These are phyloP conservation scores for Azorinus chamasolen DNA, from an alignment of 2,888 invertebrate genomes.

Conservation along the genomic window DNA sequence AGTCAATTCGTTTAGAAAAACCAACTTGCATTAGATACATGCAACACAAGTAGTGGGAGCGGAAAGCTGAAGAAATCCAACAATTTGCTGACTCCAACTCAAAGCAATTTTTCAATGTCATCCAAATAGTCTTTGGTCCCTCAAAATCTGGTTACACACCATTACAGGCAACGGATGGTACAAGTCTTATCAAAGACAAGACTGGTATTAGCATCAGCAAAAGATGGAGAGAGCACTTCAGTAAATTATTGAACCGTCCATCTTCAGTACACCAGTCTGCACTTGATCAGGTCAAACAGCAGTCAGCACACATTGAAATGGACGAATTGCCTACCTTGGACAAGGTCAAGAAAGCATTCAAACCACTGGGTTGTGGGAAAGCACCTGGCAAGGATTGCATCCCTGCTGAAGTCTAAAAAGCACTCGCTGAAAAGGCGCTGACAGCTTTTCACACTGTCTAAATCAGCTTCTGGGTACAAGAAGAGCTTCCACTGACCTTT, in stretches of 20 bases:
- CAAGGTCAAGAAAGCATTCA: slow-evolving; percentile 14
- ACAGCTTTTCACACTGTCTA: too few relatives aligned
- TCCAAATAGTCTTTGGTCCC: slow-evolving; percentile 26
- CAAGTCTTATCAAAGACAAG: slow-evolving; percentile 17
- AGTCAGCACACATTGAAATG: background rate
- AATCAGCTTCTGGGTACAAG: too few relatives aligned
- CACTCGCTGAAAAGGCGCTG: background rate
- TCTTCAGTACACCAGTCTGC: slow-evolving; percentile 4
- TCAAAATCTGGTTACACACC: slow-evolving; percentile 9
- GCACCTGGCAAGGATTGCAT: slow-evolving; percentile 43
- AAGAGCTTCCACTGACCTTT: too few relatives aligned
- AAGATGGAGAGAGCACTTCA: slow-evolving; percentile 29
- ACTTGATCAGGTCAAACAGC: slow-evolving; percentile 1
- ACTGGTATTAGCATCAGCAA: background rate
- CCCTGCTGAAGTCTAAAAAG: slow-evolving; percentile 25
- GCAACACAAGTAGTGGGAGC: slow-evolving; percentile 28
- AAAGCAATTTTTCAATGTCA: background rate
- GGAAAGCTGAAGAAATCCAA: slow-evolving; percentile 32
- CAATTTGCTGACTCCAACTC: slow-evolving; percentile 19
- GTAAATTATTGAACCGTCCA: slow-evolving; percentile 27
- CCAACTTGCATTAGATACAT: slow-evolving; percentile 12
- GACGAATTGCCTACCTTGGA: background rate
- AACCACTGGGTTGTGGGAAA: slow-evolving; percentile 7
- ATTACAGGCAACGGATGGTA: slow-evolving; percentile 5
- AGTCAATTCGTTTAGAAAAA: too few relatives aligned